Conservation (phyloP, 2,113 vertebrate species). For the Phylloscopus trochilus region DNA sequence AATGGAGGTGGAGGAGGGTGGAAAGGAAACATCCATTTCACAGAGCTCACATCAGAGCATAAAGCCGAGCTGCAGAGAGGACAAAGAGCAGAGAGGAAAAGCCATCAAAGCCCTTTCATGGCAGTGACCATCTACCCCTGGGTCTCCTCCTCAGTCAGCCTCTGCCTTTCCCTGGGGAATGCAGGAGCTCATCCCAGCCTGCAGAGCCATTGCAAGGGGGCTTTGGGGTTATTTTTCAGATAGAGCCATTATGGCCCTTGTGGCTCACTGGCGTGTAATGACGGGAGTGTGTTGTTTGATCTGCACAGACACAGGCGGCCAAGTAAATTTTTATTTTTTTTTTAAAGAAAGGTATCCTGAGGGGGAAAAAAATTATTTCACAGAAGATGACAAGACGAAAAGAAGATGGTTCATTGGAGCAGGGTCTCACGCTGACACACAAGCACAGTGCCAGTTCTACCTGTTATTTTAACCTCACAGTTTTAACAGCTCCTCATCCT, state of each 20-base stretch:
- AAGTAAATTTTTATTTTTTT: not conserved
- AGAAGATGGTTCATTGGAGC: not conserved
- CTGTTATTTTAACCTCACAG: not conserved
- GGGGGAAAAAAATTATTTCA: not conserved
- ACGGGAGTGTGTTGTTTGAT: conserved; percentile 30
- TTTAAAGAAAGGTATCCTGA: not conserved
- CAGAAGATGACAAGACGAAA: not conserved
- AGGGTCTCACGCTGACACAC: not conserved
- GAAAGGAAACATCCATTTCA: not conserved
- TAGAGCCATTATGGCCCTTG: not conserved
- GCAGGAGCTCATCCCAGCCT: not conserved
- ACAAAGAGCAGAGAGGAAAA: not conserved
- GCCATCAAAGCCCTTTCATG: conserved; percentile 9
- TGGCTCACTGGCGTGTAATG: conserved; percentile 31
- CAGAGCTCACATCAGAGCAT: not conserved
- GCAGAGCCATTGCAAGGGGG: not conserved
- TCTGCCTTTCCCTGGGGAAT: not conserved
- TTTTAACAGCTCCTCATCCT: not conserved
- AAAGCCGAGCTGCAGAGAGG: not conserved
- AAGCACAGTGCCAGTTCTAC: not conserved
- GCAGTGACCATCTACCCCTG: not conserved
- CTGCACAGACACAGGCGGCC: not conserved
- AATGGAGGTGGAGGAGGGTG: not conserved
- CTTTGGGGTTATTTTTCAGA: conserved; percentile 46
- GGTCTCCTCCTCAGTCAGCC: not conserved